Conservation (phyloP, 2,113 vertebrate species). For the Pteropus alecto region DNA sequence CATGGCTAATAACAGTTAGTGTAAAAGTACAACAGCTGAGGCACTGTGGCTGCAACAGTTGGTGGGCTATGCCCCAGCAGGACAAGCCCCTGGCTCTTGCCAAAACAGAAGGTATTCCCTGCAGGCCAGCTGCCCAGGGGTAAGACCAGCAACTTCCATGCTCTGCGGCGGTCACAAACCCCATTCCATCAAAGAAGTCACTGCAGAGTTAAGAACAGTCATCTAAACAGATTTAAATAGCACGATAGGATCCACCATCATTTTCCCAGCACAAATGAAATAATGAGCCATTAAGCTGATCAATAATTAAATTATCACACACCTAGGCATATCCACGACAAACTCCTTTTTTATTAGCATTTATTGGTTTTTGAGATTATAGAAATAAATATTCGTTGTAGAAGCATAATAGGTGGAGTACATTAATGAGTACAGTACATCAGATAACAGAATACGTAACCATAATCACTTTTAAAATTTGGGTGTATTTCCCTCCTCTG, state of each 20-base stretch:
- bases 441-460: conserved; percentile 46
- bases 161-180: background rate
- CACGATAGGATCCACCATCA: background rate
- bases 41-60: conserved; percentile 74
- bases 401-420: conserved; percentile 49
- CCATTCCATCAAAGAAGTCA: background rate
- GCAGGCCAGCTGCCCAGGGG: background rate
- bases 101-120: background rate
- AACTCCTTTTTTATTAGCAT: conserved; percentile 53
- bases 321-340: conserved; percentile 28
- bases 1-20: conserved; percentile 77
- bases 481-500: background rate
- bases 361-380: conserved; percentile 65
- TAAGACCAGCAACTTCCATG: background rate
- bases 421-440: conserved; percentile 59
- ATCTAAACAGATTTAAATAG: background rate
- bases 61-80: conserved; percentile 60
- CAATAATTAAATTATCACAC: conserved; percentile 62
- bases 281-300: background rate
- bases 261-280: background rate
- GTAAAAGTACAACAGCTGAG: conserved; percentile 81
- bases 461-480: background rate
- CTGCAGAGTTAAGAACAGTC: background rate
- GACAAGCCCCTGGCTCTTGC: background rate
- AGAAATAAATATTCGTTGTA: conserved; percentile 61